These are phyloP conservation scores for Crossaster papposus DNA, from an alignment of 53 echinoderm and acorn worm genomes.

Conservation along the genomic window DNA sequence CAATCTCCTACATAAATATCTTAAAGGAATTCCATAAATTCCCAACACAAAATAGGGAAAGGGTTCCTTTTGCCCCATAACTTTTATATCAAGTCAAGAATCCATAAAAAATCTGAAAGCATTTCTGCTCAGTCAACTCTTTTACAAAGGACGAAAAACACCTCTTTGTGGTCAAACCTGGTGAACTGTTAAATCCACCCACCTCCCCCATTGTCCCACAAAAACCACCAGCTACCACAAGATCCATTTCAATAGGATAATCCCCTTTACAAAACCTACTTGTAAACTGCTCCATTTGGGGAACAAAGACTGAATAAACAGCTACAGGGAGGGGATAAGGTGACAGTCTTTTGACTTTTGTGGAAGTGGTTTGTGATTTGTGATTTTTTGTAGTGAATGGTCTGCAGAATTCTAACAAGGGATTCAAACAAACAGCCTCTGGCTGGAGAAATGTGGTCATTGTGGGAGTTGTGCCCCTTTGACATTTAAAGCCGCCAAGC, in stretches of 20 bases:
- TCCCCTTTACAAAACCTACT: neutral
- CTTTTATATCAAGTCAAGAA: neutral
- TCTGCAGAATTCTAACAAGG: neutral
- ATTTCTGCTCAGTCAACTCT: conserved; percentile 19
- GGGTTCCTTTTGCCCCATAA: too few relatives aligned
- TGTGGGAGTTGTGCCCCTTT: neutral
- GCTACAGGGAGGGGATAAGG: neutral
- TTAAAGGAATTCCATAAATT: too few relatives aligned
- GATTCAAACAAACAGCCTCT: conserved; percentile 1
- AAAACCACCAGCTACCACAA: neutral
- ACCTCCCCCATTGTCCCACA: conserved; percentile 7
- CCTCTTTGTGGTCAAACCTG: neutral
- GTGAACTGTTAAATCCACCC: conserved; percentile 4
- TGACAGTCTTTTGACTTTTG: neutral
- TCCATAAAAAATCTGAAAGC: neutral
- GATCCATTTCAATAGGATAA: neutral
- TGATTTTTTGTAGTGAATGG: neutral
- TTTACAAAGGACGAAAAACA: conserved; percentile 3
- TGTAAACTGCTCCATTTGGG: conserved; percentile 1
- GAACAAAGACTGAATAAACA: conserved; percentile 4
- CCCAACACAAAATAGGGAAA: too few relatives aligned
- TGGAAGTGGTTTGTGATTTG: neutral
- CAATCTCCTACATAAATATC: too few relatives aligned
- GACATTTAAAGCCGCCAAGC: neutral
- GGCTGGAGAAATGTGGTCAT: neutral